These are phyloP conservation scores for Umimayanthus chanpuru DNA, from an alignment of 92 coral and sea anemone species.

Conservation along the genomic window DNA sequence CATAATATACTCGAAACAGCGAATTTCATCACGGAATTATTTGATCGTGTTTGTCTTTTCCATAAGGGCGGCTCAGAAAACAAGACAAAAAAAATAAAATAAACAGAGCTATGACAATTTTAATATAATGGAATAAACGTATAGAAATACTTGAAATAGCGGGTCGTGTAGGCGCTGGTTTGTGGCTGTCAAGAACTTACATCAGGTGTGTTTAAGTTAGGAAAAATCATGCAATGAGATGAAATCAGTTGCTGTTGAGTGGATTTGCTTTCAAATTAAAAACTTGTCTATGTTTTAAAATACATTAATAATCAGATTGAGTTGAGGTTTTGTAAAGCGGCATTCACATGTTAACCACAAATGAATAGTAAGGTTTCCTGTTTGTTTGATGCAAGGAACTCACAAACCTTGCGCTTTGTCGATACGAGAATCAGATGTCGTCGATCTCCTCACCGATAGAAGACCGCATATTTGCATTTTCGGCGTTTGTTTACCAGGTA, in stretches of 20 bases:
- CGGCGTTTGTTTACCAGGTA: background rate
- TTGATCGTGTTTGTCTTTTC: background rate
- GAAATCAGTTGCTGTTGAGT: background rate
- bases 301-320: background rate
- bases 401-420: background rate
- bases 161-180: background rate
- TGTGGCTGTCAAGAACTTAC: slow-evolving; percentile 21
- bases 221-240: background rate
- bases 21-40: background rate
- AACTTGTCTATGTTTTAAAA: background rate
- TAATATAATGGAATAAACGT: background rate
- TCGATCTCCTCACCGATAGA: background rate
- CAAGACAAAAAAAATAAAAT: background rate
- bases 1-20: background rate
- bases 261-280: background rate
- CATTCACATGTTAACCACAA: slow-evolving; percentile 5
- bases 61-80: background rate
- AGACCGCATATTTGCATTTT: background rate
- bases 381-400: background rate
- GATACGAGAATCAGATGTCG: background rate
- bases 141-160: slow-evolving; percentile 11
- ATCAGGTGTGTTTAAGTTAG: slow-evolving; percentile 19
- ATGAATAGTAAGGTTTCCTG: slow-evolving; percentile 8
- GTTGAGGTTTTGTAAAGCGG: background rate
- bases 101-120: background rate